These are phyloP conservation scores for Bugula neritina DNA, from an alignment of 2,888 invertebrate species.

Conservation along the genomic window DNA sequence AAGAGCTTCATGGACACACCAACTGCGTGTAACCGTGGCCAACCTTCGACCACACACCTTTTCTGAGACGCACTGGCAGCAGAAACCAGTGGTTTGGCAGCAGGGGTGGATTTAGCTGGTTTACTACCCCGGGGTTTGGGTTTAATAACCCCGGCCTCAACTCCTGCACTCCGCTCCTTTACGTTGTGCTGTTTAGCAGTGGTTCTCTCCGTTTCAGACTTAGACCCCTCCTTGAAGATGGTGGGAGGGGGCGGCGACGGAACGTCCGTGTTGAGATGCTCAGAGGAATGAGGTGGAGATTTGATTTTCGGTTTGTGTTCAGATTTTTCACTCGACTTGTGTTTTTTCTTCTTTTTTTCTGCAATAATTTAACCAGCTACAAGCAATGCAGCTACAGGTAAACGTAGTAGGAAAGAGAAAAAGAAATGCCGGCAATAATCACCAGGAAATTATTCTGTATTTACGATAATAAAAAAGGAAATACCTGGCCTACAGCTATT, in stretches of 20 bases:
- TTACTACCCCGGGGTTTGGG: conserved; percentile 22
- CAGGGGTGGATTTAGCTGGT: neutral
- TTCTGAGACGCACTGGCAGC: neutral
- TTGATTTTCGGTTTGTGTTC: neutral
- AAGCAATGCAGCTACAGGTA: no score
- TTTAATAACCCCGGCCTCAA: conserved; percentile 13
- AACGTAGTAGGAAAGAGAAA: no score
- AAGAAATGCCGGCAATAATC: no score
- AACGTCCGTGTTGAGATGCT: neutral
- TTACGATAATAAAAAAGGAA: no score
- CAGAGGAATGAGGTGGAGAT: neutral
- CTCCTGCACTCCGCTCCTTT: conserved; percentile 15
- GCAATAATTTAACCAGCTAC: no score
- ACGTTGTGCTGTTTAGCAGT: conserved; percentile 16
- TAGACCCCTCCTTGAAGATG: conserved; percentile 15
- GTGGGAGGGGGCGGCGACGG: conserved; percentile 12
- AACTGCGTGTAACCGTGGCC: no score
- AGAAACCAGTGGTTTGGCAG: neutral
- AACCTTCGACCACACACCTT: conserved; percentile 16
- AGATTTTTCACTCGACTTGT: conserved; percentile 27
- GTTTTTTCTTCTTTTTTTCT: conserved; percentile 31
- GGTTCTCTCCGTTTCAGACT: neutral
- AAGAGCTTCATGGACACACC: no score
- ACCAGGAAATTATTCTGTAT: no score
- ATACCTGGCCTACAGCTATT: no score